Percentiles rank a stretch among this genome's conserved stretches.
These are phyloP conservation scores for Poeciliopsis presidionis DNA, from an alignment of 2,797 vertebrate species.

Conservation along the genomic window DNA sequence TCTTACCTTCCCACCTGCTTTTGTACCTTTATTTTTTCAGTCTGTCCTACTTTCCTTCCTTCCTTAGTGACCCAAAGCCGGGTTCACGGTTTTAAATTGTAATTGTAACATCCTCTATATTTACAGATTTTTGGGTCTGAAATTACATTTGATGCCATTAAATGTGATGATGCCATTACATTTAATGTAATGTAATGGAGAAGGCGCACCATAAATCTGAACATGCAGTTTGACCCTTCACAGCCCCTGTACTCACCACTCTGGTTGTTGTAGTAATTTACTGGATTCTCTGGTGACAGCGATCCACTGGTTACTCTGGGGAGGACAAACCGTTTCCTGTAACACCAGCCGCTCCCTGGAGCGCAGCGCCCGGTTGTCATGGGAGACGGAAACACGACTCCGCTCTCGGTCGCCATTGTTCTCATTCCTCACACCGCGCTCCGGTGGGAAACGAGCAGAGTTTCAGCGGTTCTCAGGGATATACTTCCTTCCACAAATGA, in stretches of 20 bases:
- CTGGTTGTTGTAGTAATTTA: not conserved
- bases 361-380: slow-evolving; percentile 53
- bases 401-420: slow-evolving; percentile 56
- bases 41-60: no score
- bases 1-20: no score
- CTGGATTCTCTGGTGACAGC: not conserved
- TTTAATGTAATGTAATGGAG: no score
- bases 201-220: no score
- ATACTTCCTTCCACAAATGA: slow-evolving; percentile 28
- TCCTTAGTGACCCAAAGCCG: no score
- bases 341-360: slow-evolving; percentile 23
- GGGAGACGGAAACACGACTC: slow-evolving; percentile 64
- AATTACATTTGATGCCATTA: no score
- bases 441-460: slow-evolving; percentile 29
- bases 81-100: no score
- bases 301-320: slow-evolving; percentile 23
- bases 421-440: slow-evolving; percentile 54
- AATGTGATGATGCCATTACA: no score
- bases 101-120: no score
- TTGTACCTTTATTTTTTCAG: no score
- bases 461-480: slow-evolving; percentile 55
- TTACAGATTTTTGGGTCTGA: no score
- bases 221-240: no score
- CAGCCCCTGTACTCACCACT: not conserved
- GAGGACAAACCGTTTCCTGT: slow-evolving; percentile 14